A percentile compares a stretch with the other conserved stretches of the same genome.
phyloP scores from a whole-genome alignment of 2,797 vertebrate species.

The Enteromius argenteus region DNA sequence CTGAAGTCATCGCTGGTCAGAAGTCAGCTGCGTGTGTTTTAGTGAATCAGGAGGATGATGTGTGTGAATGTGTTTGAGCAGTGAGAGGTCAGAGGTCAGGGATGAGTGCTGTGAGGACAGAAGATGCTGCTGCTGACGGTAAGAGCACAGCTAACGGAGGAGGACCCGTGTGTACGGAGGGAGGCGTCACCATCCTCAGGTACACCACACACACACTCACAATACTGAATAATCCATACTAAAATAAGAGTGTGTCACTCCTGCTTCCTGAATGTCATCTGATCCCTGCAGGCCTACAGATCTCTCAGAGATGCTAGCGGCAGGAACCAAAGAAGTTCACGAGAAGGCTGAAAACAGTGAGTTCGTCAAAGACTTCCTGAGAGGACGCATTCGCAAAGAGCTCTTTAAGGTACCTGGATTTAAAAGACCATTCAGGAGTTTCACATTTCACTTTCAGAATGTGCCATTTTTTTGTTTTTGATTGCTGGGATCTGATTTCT shows the following conservation, averaged over 20 bases:
- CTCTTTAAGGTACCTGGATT: constrained; percentile 88
- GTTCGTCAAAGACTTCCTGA: constrained; percentile 97
- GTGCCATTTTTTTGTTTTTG: not conserved
- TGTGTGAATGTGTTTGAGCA: not conserved
- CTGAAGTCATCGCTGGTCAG: too few relatives aligned
- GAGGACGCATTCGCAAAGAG: constrained; percentile 89
- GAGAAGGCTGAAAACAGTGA: constrained; percentile 92
- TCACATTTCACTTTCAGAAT: not conserved
- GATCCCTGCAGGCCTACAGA: constrained; percentile 81
- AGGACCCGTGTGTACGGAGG: constrained; percentile 21
- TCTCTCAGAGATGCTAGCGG: constrained; percentile 92
- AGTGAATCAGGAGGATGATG: not conserved
- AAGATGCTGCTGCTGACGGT: constrained; percentile 42
- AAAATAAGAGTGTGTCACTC: too few relatives aligned
- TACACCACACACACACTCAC: not conserved
- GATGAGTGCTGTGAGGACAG: constrained; percentile 50
- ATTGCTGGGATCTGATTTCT: not conserved
- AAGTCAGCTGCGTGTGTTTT: too few relatives aligned
- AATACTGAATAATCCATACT: too few relatives aligned
- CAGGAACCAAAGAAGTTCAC: constrained; percentile 93
- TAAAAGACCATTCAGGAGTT: not conserved
- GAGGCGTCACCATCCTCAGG: constrained; percentile 29
- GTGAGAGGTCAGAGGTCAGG: not conserved
- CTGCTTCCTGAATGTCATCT: not conserved
- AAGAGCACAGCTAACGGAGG: constrained; percentile 27